A percentile compares a stretch with the other conserved stretches of the same genome.
Conservation (phyloP, 1,140 invertebrate genomes). For the Subanguina moxae region DNA sequence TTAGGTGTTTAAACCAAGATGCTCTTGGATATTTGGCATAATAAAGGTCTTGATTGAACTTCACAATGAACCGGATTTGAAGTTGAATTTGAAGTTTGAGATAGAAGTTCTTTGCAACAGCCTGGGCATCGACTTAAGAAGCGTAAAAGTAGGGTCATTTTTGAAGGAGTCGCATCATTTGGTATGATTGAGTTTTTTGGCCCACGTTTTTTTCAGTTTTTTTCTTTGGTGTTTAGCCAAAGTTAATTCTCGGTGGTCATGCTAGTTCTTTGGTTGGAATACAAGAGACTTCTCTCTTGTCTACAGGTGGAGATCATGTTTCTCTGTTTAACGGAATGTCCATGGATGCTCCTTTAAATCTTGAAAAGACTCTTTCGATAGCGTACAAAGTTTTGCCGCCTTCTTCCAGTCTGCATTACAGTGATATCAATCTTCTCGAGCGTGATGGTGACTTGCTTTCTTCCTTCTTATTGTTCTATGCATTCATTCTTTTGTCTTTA, state of each 20-base stretch:
- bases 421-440: too few species aligned
- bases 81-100: slow-evolving; percentile 93
- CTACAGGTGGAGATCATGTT: neutral
- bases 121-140: slow-evolving; percentile 77
- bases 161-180: slow-evolving; percentile 55
- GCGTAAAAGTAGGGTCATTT: slow-evolving; percentile 52
- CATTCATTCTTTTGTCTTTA: too few species aligned
- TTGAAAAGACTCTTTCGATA: too few species aligned
- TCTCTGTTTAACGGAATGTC: neutral
- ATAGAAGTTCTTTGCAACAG: slow-evolving; percentile 97
- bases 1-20: neutral
- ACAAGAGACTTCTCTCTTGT: too few species aligned
- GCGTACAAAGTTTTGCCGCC: too few species aligned
- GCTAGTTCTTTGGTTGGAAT: too few species aligned
- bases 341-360: neutral
- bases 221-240: slow-evolving; percentile 1
- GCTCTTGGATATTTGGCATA: slow-evolving; percentile 87
- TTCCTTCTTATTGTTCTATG: too few species aligned
- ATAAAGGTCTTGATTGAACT: slow-evolving; percentile 93
- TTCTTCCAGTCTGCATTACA: too few species aligned
- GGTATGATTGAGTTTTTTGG: neutral
- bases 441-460: too few species aligned
- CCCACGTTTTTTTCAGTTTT: neutral
- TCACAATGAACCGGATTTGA: slow-evolving; percentile 87
- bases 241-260: neutral